Conservation (phyloP, 1,140 invertebrate genomes). For the Ruditapes philippinarum region DNA sequence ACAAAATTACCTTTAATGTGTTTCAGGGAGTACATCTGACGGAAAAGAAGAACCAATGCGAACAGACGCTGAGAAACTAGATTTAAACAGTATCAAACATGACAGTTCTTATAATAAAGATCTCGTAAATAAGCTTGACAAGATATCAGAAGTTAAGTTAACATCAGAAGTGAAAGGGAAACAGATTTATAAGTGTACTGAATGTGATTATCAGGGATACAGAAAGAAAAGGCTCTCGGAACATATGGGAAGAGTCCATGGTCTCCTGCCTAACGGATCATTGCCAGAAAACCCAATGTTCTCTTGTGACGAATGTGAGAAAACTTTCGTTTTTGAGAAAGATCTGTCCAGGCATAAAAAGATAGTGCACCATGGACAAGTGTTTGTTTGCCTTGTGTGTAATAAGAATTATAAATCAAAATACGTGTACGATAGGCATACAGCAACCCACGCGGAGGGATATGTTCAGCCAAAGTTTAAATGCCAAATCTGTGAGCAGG, state of each 20-base stretch:
- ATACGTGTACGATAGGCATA: conserved; percentile 72
- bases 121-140: too few relatives aligned
- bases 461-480: conserved; percentile 74
- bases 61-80: background rate
- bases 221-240: conserved; percentile 31
- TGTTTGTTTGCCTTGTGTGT: conserved; percentile 75
- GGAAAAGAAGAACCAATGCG: too few relatives aligned
- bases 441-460: conserved; percentile 71
- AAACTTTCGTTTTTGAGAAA: conserved; percentile 77
- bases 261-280: conserved; percentile 40
- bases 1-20: too few relatives aligned
- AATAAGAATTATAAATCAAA: conserved; percentile 75
- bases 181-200: conserved; percentile 47
- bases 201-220: conserved; percentile 60
- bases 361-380: conserved; percentile 68
- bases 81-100: too few relatives aligned
- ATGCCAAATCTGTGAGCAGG: conserved; percentile 79
- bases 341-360: conserved; percentile 75
- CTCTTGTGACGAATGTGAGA: conserved; percentile 75
- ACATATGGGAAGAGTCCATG: conserved; percentile 55
- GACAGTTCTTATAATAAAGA: too few relatives aligned
- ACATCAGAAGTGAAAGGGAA: background rate
- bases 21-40: too few relatives aligned
- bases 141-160: background rate
- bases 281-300: conserved; percentile 63